A percentile compares a stretch with the other conserved stretches of the same genome.
phyloP scores from a whole-genome alignment of 2,113 vertebrate species.

The Indicator maculatus region DNA sequence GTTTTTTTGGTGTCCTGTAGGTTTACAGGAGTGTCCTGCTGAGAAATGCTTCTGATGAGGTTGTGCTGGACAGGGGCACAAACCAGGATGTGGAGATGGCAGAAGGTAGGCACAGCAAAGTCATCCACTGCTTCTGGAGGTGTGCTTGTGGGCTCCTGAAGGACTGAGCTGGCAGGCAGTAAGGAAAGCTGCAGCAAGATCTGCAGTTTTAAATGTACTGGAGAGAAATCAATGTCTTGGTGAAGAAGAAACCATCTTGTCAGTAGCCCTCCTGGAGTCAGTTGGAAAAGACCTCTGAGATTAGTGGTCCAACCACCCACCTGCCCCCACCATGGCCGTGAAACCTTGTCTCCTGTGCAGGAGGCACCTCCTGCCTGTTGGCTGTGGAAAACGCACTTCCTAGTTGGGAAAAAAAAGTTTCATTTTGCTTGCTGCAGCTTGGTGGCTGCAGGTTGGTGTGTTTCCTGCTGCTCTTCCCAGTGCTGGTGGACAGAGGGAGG shows the following conservation, averaged over 20 bases:
- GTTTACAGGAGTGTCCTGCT: slow-evolving; percentile 95
- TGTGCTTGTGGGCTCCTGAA: background rate
- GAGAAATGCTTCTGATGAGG: slow-evolving; percentile 65
- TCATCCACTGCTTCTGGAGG: background rate
- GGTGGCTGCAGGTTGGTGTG: background rate
- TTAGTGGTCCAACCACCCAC: too few species aligned
- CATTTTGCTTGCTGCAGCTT: background rate
- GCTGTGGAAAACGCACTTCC: background rate
- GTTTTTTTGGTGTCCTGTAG: slow-evolving; percentile 63
- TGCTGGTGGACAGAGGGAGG: background rate
- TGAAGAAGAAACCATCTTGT: background rate
- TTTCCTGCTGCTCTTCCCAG: background rate
- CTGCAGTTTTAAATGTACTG: background rate
- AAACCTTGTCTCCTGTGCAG: too few species aligned
- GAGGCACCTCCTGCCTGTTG: background rate
- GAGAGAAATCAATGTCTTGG: background rate
- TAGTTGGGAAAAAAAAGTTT: background rate
- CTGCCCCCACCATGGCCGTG: too few species aligned
- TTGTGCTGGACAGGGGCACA: slow-evolving; percentile 54
- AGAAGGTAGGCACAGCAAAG: slow-evolving; percentile 52
- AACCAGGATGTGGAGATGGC: slow-evolving; percentile 77
- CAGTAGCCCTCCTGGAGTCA: background rate
- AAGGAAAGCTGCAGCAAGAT: background rate
- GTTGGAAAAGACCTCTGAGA: too few species aligned
- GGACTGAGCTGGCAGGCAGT: background rate